Evolutionary conservation across 1,140 invertebrate genomes (phyloP).

Genomic region (Liolophura sinensis): DNA sequence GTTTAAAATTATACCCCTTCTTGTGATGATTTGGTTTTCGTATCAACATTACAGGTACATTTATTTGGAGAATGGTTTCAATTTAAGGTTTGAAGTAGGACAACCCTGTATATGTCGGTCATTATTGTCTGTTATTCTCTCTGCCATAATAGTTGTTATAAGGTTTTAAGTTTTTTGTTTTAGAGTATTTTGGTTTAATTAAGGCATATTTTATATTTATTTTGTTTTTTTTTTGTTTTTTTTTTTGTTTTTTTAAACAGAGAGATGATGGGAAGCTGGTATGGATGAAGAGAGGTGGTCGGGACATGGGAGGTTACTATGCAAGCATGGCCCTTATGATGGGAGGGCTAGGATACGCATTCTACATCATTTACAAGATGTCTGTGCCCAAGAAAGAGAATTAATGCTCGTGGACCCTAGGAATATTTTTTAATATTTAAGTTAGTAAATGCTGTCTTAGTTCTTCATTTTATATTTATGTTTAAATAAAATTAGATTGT

Average conservation of each 20-base stretch:
- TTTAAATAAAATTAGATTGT: too few relatives aligned
- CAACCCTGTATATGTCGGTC: too few relatives aligned
- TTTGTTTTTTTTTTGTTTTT: background rate
- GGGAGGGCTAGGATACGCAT: slow-evolving; percentile 7
- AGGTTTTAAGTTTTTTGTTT: background rate
- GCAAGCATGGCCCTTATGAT: slow-evolving; percentile 10
- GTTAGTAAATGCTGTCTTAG: too few relatives aligned
- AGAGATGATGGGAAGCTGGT: slow-evolving; percentile 24
- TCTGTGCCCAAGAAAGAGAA: slow-evolving; percentile 12
- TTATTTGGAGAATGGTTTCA: too few relatives aligned
- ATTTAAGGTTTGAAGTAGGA: too few relatives aligned
- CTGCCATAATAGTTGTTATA: background rate
- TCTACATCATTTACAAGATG: slow-evolving; percentile 12
- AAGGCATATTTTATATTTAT: background rate
- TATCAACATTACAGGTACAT: too few relatives aligned
- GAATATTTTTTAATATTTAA: too few relatives aligned
- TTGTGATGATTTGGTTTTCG: too few relatives aligned
- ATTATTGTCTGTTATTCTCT: too few relatives aligned
- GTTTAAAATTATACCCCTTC: too few relatives aligned
- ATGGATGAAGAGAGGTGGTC: slow-evolving; percentile 20
- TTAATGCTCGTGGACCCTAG: background rate
- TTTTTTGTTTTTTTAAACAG: slow-evolving; percentile 10
- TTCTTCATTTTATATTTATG: too few relatives aligned
- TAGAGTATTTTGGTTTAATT: background rate
- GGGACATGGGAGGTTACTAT: slow-evolving; percentile 15